Evolutionary conservation across 1,140 invertebrate species (phyloP).

Genomic region (Aleiodes sp.): DNA sequence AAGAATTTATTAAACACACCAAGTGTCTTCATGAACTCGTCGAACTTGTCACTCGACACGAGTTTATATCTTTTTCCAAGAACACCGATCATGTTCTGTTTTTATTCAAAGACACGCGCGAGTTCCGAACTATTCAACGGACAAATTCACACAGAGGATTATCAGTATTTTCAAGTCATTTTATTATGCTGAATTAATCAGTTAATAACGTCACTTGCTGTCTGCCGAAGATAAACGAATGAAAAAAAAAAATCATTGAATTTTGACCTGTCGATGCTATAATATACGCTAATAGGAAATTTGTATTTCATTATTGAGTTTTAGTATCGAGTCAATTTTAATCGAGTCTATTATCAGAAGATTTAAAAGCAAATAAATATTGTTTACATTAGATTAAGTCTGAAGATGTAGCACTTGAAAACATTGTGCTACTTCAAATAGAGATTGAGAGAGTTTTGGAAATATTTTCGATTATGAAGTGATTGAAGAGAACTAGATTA

Average conservation of each 20-base stretch:
- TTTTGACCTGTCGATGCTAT: not conserved
- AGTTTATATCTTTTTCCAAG: constrained; percentile 82
- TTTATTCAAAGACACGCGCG: not conserved
- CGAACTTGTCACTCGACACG: constrained; percentile 80
- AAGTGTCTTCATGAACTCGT: constrained; percentile 86
- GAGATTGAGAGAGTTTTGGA: no score
- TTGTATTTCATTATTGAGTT: no score
- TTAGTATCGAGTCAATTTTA: no score
- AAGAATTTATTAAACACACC: constrained; percentile 69
- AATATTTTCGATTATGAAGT: no score
- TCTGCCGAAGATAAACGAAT: not conserved
- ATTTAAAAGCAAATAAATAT: no score
- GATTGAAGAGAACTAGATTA: no score
- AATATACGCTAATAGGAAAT: no score
- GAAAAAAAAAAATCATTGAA: not conserved
- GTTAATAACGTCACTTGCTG: not conserved
- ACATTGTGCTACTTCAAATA: no score
- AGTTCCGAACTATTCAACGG: not conserved
- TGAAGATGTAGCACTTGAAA: no score
- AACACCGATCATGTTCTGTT: constrained; percentile 41
- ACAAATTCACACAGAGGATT: no score
- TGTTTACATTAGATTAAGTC: no score
- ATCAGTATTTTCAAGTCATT: not conserved
- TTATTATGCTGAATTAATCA: constrained; percentile 10
- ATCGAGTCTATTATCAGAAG: no score